A percentile compares a stretch with the other conserved stretches of the same genome.
phyloP scores from a whole-genome alignment of 1,140 invertebrate species.

The Brachionus koreanus region DNA sequence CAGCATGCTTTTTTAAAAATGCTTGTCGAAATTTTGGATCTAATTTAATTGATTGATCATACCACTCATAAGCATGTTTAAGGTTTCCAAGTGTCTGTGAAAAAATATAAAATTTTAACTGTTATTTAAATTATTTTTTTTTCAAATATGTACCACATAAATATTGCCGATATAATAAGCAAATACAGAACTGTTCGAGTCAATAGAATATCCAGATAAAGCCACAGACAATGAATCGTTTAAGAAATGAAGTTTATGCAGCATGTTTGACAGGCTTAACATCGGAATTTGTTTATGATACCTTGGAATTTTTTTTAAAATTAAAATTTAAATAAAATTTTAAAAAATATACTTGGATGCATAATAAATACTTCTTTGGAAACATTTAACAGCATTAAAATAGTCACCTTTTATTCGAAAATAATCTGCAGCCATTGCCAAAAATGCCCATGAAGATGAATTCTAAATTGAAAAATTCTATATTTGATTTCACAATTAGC shows the following conservation, averaged over 20 bases:
- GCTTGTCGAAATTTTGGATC: constrained; percentile 3
- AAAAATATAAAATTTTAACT: background rate
- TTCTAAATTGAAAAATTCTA: constrained; percentile 6
- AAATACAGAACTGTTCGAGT: background rate
- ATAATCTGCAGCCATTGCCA: constrained; percentile 35
- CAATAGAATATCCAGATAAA: background rate
- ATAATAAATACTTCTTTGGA: constrained; percentile 27
- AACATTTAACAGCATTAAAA: constrained; percentile 32
- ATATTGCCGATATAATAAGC: constrained; percentile 33
- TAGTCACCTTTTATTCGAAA: constrained; percentile 37
- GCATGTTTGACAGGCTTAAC: constrained; percentile 22
- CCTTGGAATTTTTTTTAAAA: background rate
- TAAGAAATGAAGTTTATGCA: constrained; percentile 35
- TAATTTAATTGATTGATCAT: background rate
- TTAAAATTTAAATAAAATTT: background rate
- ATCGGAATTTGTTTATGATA: background rate
- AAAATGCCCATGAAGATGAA: constrained; percentile 29
- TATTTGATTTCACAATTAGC: background rate
- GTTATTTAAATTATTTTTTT: background rate
- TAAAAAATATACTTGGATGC: background rate
- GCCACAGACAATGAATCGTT: constrained; percentile 34
- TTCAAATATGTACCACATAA: constrained; percentile 11
- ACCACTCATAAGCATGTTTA: constrained; percentile 21
- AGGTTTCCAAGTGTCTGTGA: constrained; percentile 5
- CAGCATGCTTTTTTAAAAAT: constrained; percentile 13